Conservation (phyloP, 2,797 vertebrate species). For the Microctenopoma stevenorrisi region DNA sequence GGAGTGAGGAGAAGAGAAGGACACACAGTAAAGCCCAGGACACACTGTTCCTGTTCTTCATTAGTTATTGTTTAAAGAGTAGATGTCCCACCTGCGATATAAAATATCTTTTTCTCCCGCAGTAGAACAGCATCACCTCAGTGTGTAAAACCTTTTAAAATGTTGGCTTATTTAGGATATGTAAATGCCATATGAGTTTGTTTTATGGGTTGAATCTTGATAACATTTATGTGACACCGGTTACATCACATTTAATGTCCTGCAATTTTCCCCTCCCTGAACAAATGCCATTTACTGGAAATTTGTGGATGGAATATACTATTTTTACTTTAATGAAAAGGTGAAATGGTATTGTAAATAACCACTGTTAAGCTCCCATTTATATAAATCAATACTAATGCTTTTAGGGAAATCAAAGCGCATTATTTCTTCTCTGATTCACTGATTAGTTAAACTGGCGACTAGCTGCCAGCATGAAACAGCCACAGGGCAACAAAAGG, state of each 20-base stretch:
- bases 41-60: neutral
- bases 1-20: neutral
- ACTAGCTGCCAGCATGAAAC: neutral
- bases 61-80: neutral
- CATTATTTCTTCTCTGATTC: no score
- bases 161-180: neutral
- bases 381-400: neutral
- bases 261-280: neutral
- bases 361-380: neutral
- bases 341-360: neutral
- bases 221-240: neutral
- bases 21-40: neutral
- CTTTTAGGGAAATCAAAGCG: neutral
- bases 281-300: neutral
- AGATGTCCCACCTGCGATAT: conserved; percentile 3
- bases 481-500: conserved; percentile 7
- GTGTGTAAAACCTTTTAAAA: neutral
- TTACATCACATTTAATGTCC: neutral
- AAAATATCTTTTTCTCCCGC: neutral
- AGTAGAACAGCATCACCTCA: neutral
- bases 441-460: neutral
- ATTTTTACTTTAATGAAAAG: neutral
- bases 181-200: neutral
- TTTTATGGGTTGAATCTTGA: neutral
- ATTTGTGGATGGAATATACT: neutral